Conservation (phyloP, 2,113 vertebrate genomes). For the Anhinga rufa region DNA sequence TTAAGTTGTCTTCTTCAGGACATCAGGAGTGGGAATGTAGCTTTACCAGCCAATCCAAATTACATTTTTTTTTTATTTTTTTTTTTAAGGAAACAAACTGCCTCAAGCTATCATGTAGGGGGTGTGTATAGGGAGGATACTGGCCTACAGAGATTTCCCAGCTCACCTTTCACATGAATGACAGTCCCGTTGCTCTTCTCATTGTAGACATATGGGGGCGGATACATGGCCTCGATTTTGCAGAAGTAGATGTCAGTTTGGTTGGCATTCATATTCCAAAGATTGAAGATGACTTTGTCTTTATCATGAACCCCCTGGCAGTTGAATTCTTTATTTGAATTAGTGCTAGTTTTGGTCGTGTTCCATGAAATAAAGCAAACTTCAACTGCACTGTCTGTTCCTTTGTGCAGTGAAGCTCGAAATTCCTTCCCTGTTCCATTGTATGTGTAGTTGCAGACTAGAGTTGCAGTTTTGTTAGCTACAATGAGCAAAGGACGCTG, state of each 20-base stretch:
- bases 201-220: slow-evolving; percentile 70
- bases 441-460: slow-evolving; percentile 69
- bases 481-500: slow-evolving; percentile 54
- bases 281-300: slow-evolving; percentile 68
- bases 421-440: slow-evolving; percentile 67
- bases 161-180: slow-evolving; percentile 75
- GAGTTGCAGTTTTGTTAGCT: slow-evolving; percentile 40
- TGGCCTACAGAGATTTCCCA: not conserved
- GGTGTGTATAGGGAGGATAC: not conserved
- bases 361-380: slow-evolving; percentile 70
- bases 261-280: slow-evolving; percentile 58
- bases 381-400: slow-evolving; percentile 58
- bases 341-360: not conserved
- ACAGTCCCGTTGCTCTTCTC: slow-evolving; percentile 73
- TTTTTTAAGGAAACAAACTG: not conserved
- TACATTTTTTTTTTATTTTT: too few relatives aligned
- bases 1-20: not conserved
- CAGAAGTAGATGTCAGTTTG: slow-evolving; percentile 81
- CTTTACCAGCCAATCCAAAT: not conserved
- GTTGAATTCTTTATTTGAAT: slow-evolving; percentile 37
- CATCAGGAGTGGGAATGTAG: not conserved
- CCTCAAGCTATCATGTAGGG: not conserved
- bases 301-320: slow-evolving; percentile 45
- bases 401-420: slow-evolving; percentile 68
- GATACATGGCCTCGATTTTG: slow-evolving; percentile 73